Evolutionary conservation across 1,140 invertebrate genomes (phyloP).

Genomic region (Chironomus tepperi): DNA sequence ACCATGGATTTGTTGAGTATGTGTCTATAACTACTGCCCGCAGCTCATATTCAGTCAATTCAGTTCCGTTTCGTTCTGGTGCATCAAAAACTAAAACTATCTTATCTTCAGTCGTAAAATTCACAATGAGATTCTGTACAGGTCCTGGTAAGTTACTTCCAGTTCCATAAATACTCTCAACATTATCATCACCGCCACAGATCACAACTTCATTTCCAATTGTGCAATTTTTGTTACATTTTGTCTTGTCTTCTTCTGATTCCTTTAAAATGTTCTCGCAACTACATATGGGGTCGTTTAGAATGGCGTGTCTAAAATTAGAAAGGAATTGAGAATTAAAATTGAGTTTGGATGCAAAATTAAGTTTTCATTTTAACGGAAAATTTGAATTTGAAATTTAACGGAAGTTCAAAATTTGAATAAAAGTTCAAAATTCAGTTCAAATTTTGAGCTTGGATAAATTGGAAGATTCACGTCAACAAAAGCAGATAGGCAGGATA

Average conservation of each 20-base stretch:
- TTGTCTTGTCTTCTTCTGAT: background rate
- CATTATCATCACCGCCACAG: conserved; percentile 37
- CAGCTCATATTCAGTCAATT: conserved; percentile 40
- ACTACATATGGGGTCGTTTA: background rate
- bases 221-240: background rate
- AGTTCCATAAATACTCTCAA: conserved; percentile 41
- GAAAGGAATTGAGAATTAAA: no score
- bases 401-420: no score
- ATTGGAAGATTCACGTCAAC: no score
- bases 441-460: no score
- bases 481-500: no score
- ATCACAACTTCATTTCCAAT: conserved; percentile 25
- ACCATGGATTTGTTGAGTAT: conserved; percentile 35
- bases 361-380: no score
- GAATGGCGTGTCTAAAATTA: background rate
- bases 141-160: conserved; percentile 39
- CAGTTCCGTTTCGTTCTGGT: conserved; percentile 36
- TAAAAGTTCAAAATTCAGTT: no score
- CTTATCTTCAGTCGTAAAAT: conserved; percentile 41
- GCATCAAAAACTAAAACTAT: conserved; percentile 37
- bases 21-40: conserved; percentile 37
- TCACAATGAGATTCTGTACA: conserved; percentile 35
- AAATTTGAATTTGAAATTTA: no score
- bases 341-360: no score
- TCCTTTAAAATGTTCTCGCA: background rate